A percentile compares a stretch with the other conserved stretches of the same genome.
Evolutionary conservation across 1,140 invertebrate genomes (phyloP).

Genomic region (Drosophila tropicalis): DNA sequence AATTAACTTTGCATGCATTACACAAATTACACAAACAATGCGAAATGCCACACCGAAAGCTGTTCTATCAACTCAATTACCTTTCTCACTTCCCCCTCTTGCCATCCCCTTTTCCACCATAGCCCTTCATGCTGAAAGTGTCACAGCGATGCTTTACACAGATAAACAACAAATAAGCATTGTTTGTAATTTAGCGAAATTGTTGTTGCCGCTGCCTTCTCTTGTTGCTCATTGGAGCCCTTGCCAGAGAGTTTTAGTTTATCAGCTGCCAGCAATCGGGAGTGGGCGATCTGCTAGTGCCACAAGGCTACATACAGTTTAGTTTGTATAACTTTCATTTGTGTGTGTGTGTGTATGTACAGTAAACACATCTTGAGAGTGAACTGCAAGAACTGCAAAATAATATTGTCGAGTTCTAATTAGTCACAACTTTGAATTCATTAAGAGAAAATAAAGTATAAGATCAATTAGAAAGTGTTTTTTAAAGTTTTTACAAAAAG

Average conservation of each 20-base stretch:
- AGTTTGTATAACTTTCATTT: slow-evolving; percentile 31
- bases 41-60: slow-evolving; percentile 35
- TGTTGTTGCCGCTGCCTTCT: slow-evolving; percentile 33
- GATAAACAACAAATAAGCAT: slow-evolving; percentile 81
- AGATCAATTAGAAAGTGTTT: not conserved
- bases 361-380: slow-evolving; percentile 3
- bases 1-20: slow-evolving; percentile 81
- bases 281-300: slow-evolving; percentile 25
- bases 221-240: not conserved
- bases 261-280: slow-evolving; percentile 64
- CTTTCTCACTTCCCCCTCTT: not conserved
- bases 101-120: slow-evolving; percentile 14
- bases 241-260: slow-evolving; percentile 37
- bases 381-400: too few relatives aligned
- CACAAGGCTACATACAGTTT: slow-evolving; percentile 47
- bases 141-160: slow-evolving; percentile 67
- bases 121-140: slow-evolving; percentile 31
- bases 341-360: slow-evolving; percentile 5
- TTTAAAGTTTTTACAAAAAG: not conserved
- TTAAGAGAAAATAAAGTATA: too few relatives aligned
- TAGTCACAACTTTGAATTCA: too few relatives aligned
- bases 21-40: slow-evolving; percentile 71
- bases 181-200: slow-evolving; percentile 77
- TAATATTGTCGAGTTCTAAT: too few relatives aligned
- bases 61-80: slow-evolving; percentile 78